Evolutionary conservation across 2,888 invertebrate species (phyloP).

Genomic region (Byasa hedistus): DNA sequence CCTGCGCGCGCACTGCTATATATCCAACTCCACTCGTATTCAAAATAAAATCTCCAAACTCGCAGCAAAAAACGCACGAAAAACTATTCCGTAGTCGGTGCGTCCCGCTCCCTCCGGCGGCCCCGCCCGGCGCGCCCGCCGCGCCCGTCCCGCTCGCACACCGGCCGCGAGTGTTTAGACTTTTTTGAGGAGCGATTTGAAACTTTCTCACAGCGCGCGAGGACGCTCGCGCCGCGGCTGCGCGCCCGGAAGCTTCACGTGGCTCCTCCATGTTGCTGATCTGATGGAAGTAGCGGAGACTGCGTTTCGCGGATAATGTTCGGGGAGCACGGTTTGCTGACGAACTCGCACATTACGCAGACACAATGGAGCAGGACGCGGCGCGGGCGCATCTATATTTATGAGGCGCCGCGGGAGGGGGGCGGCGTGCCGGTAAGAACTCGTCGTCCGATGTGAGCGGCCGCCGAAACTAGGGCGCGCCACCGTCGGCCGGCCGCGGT

Average conservation of each 20-base stretch:
- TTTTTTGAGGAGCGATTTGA: constrained; percentile 43
- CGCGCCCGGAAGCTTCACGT: too few species aligned
- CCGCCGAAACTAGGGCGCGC: constrained; percentile 10
- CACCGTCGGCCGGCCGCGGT: constrained; percentile 4
- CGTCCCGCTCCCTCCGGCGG: constrained; percentile 45
- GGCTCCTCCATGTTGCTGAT: too few species aligned
- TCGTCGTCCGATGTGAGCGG: constrained; percentile 25
- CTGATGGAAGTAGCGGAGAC: too few species aligned
- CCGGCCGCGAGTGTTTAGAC: constrained; percentile 28
- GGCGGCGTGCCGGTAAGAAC: constrained; percentile 14
- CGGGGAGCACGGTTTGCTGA: too few species aligned
- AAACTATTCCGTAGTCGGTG: constrained; percentile 62
- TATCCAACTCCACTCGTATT: constrained; percentile 77
- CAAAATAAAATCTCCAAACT: constrained; percentile 76
- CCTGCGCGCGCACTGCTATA: constrained; percentile 68
- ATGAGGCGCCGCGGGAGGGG: constrained; percentile 11
- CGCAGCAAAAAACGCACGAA: constrained; percentile 74
- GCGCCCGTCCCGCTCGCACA: constrained; percentile 47
- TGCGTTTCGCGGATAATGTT: too few species aligned
- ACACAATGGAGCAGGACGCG: too few species aligned
- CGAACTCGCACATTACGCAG: too few species aligned
- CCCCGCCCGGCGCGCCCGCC: not conserved
- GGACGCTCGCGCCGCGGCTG: constrained; percentile 29
- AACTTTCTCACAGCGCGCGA: constrained; percentile 29
- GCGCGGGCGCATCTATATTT: constrained; percentile 21